Evolutionary conservation across 1,140 invertebrate species (phyloP).

Genomic region (Ceratina calcarata): DNA sequence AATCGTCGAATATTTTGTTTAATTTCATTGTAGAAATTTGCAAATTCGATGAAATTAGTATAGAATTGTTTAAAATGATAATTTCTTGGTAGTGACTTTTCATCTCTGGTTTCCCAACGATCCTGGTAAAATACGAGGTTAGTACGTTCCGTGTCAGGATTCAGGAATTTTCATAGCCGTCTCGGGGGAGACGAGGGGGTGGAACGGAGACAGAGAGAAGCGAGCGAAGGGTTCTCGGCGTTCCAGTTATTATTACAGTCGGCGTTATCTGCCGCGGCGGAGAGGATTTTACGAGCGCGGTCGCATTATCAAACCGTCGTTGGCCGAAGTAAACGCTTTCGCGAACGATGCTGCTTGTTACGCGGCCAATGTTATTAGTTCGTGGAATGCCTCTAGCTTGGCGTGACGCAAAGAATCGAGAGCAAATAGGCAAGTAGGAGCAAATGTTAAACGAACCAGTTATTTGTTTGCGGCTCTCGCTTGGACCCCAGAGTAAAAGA

Average conservation of each 20-base stretch:
- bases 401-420: slow-evolving; percentile 59
- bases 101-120: background rate
- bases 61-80: background rate
- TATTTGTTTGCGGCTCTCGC: slow-evolving; percentile 45
- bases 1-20: background rate
- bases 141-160: background rate
- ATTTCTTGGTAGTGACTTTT: background rate
- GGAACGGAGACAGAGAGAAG: background rate
- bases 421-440: slow-evolving; percentile 48
- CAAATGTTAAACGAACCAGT: slow-evolving; percentile 59
- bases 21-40: no score
- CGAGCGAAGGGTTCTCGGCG: background rate
- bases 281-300: slow-evolving; percentile 31
- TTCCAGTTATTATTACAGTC: slow-evolving; percentile 25
- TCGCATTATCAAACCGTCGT: slow-evolving; percentile 39
- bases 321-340: slow-evolving; percentile 36
- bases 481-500: background rate
- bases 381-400: slow-evolving; percentile 49
- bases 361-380: slow-evolving; percentile 61
- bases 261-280: slow-evolving; percentile 22
- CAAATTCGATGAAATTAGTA: no score
- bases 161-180: background rate
- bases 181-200: background rate
- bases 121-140: background rate
- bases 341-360: slow-evolving; percentile 54